Percentiles rank a stretch among this genome's conserved stretches.
Evolutionary conservation across 2,113 vertebrate genomes (phyloP).

Genomic region (Theropithecus gelada): DNA sequence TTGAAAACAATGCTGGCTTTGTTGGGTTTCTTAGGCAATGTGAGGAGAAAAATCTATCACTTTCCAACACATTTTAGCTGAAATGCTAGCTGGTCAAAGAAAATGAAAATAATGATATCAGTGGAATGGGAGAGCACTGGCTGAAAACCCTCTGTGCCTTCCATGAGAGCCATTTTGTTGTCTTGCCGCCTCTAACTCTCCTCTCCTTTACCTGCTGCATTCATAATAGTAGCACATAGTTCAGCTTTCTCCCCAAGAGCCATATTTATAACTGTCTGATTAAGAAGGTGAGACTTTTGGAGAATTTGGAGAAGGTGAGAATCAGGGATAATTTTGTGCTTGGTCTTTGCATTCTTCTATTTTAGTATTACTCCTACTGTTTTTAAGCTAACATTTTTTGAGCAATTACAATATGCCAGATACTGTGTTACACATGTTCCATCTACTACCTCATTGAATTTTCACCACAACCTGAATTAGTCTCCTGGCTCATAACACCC

Average conservation of each 20-base stretch:
- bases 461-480: neutral
- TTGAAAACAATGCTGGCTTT: neutral
- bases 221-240: neutral
- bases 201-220: neutral
- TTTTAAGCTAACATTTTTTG: neutral
- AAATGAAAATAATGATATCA: neutral
- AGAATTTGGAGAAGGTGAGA: no score
- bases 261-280: neutral
- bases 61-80: neutral
- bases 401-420: neutral
- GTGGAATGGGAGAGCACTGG: neutral
- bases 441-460: neutral
- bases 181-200: neutral
- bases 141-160: neutral
- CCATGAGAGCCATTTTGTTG: neutral
- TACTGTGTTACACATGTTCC: neutral
- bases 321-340: neutral
- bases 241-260: neutral
- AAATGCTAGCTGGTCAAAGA: neutral
- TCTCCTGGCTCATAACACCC: neutral
- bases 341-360: neutral
- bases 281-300: neutral
- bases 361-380: neutral
- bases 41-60: neutral
- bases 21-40: neutral